Base-by-base conservation (phyloP, 2,888 invertebrate genomes). In the Mantis religiosa region DNA sequence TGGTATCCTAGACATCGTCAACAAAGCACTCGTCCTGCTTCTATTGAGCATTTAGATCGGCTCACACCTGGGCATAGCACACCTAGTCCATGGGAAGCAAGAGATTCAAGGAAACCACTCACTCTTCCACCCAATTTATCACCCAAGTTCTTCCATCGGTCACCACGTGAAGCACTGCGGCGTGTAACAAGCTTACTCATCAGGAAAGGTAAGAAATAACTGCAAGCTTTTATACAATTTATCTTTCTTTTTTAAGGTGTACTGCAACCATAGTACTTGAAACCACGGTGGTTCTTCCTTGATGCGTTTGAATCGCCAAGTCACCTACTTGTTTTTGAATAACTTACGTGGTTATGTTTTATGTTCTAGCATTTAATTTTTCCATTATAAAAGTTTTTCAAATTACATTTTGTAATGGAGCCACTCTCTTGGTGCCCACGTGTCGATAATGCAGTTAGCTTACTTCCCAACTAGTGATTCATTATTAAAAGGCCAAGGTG, bases 151-250 rank as follows among this genome's bases (percentile, higher is more conserved):
- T 97, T 97, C 94, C 97, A 97, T 93, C 96, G 97, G 93, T 97
- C 97, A 91, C 97, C 97, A 86, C 95, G 97, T 92, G 97, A 97
- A 93, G 97, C 97, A 90, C 94, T 97, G 91, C 95, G 97, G 92
- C 96, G 97, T 93, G 97, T 97, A 92, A 97, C 97, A 93, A 97
- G 97, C 95, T 95, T 97, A 93, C 95, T 97, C 93, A 97, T 97
- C 93, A 95, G 97, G 93, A 97, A 97, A 95, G 97, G 97, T 97
- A 94, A 95, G 95, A 92, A 91, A 30, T 30, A 30, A 30, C 91
- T 91, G 91, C 41, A 28, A 71, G 28, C n/a, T 9, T 25, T 71
- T 87, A n/a, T 30, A 20, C 15, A 27, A 14, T 20, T 20, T 27
- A 30, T 28, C 7, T 28, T 28, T 85, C 25, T 28, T 20, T 54